phyloP scores from a whole-genome alignment of 2,797 vertebrate species.

The Otolemur crassicaudatus region DNA sequence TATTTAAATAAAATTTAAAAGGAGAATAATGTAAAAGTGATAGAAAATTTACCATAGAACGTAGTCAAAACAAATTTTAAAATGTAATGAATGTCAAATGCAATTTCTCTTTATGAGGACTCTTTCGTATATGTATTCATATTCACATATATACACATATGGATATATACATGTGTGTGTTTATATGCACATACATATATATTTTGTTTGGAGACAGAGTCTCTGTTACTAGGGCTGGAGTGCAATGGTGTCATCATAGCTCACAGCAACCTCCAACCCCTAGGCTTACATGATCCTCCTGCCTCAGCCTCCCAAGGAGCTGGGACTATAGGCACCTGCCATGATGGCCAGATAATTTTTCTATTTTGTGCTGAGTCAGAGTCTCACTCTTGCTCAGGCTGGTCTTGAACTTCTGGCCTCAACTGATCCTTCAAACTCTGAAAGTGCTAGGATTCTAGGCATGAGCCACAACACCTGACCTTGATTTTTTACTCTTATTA shows the following conservation, averaged over 20 bases:
- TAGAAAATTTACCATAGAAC: neutral
- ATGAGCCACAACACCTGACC: neutral
- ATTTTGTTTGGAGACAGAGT: neutral
- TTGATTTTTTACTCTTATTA: neutral
- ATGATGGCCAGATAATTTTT: neutral
- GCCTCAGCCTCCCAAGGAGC: neutral
- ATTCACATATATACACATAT: neutral
- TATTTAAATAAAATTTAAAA: conserved; percentile 56
- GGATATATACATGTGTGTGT: too few relatives aligned
- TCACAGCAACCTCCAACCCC: neutral
- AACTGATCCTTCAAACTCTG: neutral
- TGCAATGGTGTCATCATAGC: neutral
- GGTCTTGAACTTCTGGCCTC: neutral
- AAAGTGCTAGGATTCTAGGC: neutral
- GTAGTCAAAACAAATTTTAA: conserved; percentile 30
- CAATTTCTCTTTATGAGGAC: neutral
- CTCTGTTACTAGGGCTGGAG: neutral
- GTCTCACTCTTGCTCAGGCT: neutral
- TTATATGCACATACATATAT: neutral
- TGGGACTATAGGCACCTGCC: neutral
- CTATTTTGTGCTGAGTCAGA: neutral
- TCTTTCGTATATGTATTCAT: too few relatives aligned
- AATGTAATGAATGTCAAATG: neutral
- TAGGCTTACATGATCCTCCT: neutral
- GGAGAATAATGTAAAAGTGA: conserved; percentile 9